Percentiles rank a stretch among this genome's conserved stretches.
phyloP scores from a whole-genome alignment of 2,113 vertebrate species.

The Numenius arquata region DNA sequence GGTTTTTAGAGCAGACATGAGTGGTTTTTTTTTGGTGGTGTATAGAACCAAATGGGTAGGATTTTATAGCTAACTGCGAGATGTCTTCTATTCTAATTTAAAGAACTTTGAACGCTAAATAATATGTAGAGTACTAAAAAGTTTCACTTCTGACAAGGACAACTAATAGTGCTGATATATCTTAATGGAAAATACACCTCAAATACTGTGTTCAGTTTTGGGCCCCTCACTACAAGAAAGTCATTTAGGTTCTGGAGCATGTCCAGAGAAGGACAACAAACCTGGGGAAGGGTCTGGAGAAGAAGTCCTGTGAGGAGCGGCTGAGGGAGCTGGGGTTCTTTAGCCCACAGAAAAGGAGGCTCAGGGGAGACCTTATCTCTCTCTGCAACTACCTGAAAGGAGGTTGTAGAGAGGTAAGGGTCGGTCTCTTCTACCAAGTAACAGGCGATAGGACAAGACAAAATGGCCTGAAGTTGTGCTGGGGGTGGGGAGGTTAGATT shows the following conservation, averaged over 20 bases:
- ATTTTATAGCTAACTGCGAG: background rate
- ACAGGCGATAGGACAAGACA: background rate
- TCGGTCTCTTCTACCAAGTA: background rate
- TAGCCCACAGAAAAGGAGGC: background rate
- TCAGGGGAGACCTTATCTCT: background rate
- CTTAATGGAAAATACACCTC: background rate
- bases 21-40: background rate
- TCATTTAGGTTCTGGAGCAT: background rate
- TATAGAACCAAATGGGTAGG: background rate
- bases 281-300: background rate
- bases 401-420: background rate
- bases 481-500: background rate
- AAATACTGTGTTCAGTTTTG: background rate
- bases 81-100: background rate
- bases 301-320: background rate
- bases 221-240: background rate
- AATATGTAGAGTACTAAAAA: background rate
- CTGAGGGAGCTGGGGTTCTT: background rate
- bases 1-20: background rate
- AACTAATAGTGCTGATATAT: background rate
- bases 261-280: background rate
- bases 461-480: background rate
- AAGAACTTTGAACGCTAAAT: background rate
- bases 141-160: background rate
- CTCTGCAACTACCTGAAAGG: background rate